Evolutionary conservation across 2,888 invertebrate species (phyloP).

Genomic region (Dexiosoma caninum): DNA sequence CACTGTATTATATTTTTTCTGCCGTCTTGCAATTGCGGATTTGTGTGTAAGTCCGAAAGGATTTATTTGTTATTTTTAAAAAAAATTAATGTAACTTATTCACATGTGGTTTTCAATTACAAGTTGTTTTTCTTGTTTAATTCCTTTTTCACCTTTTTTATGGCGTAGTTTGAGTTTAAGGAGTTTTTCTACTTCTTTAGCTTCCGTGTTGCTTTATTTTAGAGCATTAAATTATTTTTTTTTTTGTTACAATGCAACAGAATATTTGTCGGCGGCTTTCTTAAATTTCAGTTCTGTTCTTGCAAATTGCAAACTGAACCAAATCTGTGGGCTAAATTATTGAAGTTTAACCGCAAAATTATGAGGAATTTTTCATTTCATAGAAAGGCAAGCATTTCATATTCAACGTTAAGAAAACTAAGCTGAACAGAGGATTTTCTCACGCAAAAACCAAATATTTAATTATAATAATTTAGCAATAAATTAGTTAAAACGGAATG

Average conservation of each 20-base stretch:
- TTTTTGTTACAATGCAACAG: neutral
- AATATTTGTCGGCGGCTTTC: conserved; percentile 12
- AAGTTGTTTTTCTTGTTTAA: neutral
- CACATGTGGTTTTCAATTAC: conserved; percentile 57
- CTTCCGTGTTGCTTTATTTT: conserved; percentile 3
- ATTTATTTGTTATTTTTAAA: conserved; percentile 27
- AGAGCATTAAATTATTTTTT: conserved; percentile 8
- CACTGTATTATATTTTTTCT: neutral
- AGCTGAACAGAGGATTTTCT: too few species aligned
- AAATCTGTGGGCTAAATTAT: neutral
- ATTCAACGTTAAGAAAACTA: too few species aligned
- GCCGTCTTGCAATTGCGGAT: neutral
- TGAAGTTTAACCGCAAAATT: conserved; percentile 1
- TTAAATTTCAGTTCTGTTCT: neutral
- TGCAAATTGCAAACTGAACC: neutral
- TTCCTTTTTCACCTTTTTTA: neutral
- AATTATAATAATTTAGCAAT: too few species aligned
- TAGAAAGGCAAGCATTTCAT: too few species aligned
- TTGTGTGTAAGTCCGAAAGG: conserved; percentile 43
- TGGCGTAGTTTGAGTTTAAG: neutral
- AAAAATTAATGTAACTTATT: conserved; percentile 26
- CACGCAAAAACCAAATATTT: too few species aligned
- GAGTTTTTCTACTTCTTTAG: conserved; percentile 17
- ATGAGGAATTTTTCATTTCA: too few species aligned
- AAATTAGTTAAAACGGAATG: too few species aligned